Evolutionary conservation across 1,140 invertebrate genomes (phyloP).

Genomic region (Leptoteleia sp.): DNA sequence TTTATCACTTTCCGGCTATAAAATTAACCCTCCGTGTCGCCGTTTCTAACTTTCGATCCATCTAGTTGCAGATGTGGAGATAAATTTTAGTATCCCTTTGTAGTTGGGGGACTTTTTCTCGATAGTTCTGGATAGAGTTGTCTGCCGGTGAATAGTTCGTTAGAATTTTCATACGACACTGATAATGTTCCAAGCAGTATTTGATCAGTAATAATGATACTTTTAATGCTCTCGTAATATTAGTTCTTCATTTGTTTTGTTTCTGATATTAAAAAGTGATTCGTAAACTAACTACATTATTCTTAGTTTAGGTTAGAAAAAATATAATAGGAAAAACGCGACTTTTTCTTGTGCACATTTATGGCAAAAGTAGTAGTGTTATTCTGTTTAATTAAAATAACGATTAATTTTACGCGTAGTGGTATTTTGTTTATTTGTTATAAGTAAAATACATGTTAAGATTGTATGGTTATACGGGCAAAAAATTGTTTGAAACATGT

Average conservation of each 20-base stretch:
- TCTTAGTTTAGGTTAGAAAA: neutral
- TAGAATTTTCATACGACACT: neutral
- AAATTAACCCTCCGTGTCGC: conserved; percentile 52
- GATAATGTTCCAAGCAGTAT: neutral
- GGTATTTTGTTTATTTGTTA: conserved; percentile 16
- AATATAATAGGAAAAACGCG: conserved; percentile 9
- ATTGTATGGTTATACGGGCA: neutral
- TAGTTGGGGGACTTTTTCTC: conserved; percentile 36
- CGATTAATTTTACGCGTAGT: conserved; percentile 16
- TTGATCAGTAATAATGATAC: neutral
- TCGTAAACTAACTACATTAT: too few relatives aligned
- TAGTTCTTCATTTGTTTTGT: too few relatives aligned
- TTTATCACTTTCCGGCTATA: conserved; percentile 57
- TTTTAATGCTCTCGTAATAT: neutral
- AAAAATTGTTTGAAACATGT: too few relatives aligned
- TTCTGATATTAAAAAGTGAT: too few relatives aligned
- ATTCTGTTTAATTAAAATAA: conserved; percentile 28
- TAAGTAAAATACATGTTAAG: neutral
- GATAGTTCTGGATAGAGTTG: conserved; percentile 10
- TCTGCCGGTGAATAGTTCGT: conserved; percentile 5
- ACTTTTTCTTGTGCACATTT: conserved; percentile 16
- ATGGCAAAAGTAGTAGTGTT: conserved; percentile 19
- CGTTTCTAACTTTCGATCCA: conserved; percentile 44
- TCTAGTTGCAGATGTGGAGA: conserved; percentile 34
- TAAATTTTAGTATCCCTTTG: conserved; percentile 47